phyloP scores from a whole-genome alignment of 2,888 invertebrate genomes.

The Polydesmus complanatus region DNA sequence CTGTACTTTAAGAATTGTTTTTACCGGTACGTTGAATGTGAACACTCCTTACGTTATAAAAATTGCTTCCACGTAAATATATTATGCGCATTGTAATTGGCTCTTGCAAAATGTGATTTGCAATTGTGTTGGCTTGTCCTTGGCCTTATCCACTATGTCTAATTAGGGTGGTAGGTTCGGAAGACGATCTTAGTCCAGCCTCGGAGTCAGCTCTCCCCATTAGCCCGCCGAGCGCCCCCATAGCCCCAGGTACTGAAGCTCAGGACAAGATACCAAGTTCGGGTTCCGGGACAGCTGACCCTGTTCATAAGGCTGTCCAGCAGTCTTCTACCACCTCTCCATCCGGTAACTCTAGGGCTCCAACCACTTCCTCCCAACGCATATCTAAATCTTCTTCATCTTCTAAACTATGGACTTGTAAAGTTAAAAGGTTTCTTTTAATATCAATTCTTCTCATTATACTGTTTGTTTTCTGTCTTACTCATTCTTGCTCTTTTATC shows the following conservation, averaged over 20 bases:
- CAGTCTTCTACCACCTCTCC: neutral
- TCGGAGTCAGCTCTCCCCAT: neutral
- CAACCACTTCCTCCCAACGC: neutral
- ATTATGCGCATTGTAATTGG: too few species aligned
- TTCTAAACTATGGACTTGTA: slow-evolving; percentile 15
- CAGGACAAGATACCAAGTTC: neutral
- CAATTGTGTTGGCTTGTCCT: neutral
- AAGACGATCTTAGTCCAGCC: slow-evolving; percentile 12
- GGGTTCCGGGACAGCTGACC: neutral
- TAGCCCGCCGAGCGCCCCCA: neutral
- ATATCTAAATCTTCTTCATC: slow-evolving; percentile 13
- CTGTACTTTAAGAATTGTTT: too few species aligned
- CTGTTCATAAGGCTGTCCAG: neutral
- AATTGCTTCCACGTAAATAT: too few species aligned
- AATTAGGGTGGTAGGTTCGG: slow-evolving; percentile 13
- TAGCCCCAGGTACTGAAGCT: neutral
- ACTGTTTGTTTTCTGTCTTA: neutral
- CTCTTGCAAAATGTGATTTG: neutral
- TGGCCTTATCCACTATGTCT: neutral
- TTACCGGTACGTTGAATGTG: too few species aligned
- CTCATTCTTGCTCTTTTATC: neutral
- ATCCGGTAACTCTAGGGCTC: neutral
- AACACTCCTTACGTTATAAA: too few species aligned
- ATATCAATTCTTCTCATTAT: too few species aligned
- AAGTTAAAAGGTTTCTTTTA: slow-evolving; percentile 12